Percentiles rank a stretch among this genome's conserved stretches.
These are phyloP conservation scores for Upupa epops DNA, from an alignment of 2,113 vertebrate species.

Conservation along the genomic window DNA sequence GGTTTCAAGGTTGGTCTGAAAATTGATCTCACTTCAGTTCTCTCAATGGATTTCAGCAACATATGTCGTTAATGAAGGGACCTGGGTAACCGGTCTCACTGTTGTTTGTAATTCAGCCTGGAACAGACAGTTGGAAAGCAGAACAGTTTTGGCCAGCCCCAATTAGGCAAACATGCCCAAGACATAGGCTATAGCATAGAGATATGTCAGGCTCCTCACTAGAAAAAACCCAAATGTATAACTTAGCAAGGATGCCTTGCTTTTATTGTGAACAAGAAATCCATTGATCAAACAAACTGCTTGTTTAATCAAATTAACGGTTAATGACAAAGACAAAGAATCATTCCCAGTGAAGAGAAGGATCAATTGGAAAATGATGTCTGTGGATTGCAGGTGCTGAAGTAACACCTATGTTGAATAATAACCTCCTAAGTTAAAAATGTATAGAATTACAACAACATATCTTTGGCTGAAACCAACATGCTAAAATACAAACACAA, in stretches of 20 bases:
- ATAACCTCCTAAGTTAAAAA: not conserved
- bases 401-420: not conserved
- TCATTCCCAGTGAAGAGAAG: not conserved
- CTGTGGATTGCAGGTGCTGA: not conserved
- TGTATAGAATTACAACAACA: not conserved
- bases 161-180: conserved; percentile 42
- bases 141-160: not conserved
- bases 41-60: conserved; percentile 11
- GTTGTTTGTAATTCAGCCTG: conserved; percentile 22
- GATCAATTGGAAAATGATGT: not conserved
- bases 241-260: not conserved
- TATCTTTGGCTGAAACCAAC: not conserved
- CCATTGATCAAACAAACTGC: not conserved
- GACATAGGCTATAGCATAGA: not conserved
- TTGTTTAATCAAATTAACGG: not conserved
- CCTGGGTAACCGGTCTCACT: not conserved
- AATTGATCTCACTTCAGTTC: conserved; percentile 25
- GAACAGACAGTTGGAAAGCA: conserved; percentile 7
- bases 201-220: not conserved
- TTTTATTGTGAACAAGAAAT: not conserved
- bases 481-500: not conserved
- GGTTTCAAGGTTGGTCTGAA: conserved; percentile 50
- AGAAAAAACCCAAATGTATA: not conserved
- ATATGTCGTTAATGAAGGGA: conserved; percentile 49
- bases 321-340: not conserved